Evolutionary conservation across 2,113 vertebrate species (phyloP).

Genomic region (human): DNA sequence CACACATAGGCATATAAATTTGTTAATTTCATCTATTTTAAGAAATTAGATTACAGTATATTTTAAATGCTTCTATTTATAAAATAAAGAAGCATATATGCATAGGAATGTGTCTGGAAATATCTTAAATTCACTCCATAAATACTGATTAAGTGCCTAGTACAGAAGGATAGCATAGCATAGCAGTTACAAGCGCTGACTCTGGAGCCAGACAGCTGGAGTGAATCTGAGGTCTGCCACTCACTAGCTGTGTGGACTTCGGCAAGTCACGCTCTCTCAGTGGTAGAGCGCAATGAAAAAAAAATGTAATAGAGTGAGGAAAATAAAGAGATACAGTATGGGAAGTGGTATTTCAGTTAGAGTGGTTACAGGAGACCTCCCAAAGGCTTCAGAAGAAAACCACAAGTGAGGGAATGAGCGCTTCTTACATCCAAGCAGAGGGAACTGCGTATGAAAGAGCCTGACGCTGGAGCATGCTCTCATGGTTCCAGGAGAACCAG

Average conservation of each 20-base stretch:
- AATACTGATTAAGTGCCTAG: neutral
- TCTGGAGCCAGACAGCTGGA: neutral
- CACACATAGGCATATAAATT: neutral
- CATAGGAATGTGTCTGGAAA: neutral
- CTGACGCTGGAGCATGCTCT: rapidly evolving
- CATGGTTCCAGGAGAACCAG: neutral
- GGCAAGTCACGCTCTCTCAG: neutral
- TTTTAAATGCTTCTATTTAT: neutral
- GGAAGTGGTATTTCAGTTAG: neutral
- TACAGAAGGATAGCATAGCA: neutral
- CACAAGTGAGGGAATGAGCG: neutral
- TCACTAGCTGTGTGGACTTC: too few relatives aligned
- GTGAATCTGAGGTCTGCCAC: neutral
- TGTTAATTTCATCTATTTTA: neutral
- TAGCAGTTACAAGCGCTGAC: neutral
- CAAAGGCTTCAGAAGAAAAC: neutral
- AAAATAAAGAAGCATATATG: neutral
- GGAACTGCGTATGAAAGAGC: neutral
- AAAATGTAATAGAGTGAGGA: neutral
- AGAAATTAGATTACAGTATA: neutral
- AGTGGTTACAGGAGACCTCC: neutral
- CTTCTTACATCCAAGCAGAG: neutral
- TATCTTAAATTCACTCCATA: neutral
- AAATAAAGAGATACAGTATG: neutral
- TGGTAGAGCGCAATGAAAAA: neutral